phyloP scores from a whole-genome alignment of 2,797 vertebrate genomes.

The Sebastiscus albofasciatus region DNA sequence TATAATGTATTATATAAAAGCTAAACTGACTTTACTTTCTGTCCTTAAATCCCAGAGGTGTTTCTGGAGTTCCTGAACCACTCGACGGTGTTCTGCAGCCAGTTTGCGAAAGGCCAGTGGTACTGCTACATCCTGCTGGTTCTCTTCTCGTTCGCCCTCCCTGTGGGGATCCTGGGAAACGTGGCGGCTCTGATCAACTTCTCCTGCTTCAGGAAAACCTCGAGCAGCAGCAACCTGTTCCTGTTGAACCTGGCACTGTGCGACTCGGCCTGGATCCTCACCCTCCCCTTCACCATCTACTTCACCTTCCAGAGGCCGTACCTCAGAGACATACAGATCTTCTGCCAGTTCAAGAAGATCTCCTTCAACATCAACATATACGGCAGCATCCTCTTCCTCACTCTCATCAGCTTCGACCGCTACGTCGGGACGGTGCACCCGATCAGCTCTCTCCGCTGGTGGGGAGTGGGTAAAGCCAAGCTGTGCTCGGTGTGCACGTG shows the following conservation, averaged over 20 bases:
- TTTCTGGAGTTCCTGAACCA: slow-evolving; percentile 66
- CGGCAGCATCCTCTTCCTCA: slow-evolving; percentile 86
- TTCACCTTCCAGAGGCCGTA: slow-evolving; percentile 69
- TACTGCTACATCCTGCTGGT: slow-evolving; percentile 82
- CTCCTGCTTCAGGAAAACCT: slow-evolving; percentile 69
- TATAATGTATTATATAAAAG: background rate
- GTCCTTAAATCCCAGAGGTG: slow-evolving; percentile 27
- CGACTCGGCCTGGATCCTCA: slow-evolving; percentile 84
- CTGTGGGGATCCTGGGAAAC: slow-evolving; percentile 85
- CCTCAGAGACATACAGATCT: slow-evolving; percentile 50
- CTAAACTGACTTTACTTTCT: slow-evolving; percentile 3
- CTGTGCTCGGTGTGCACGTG: slow-evolving; percentile 75
- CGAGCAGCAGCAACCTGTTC: slow-evolving; percentile 80
- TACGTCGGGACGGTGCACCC: slow-evolving; percentile 83
- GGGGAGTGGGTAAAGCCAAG: slow-evolving; percentile 80
- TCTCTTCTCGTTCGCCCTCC: slow-evolving; percentile 74
- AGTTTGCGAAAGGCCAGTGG: slow-evolving; percentile 70
- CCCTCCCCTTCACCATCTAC: slow-evolving; percentile 81
- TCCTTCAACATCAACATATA: slow-evolving; percentile 86
- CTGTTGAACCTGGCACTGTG: slow-evolving; percentile 85
- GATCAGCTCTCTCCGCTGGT: slow-evolving; percentile 83
- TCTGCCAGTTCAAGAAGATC: slow-evolving; percentile 80
- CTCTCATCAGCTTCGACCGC: slow-evolving; percentile 85
- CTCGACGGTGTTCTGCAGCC: slow-evolving; percentile 71
- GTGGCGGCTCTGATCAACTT: slow-evolving; percentile 78